phyloP scores from a whole-genome alignment of 2,888 invertebrate genomes.

The Halictus quadricinctus region DNA sequence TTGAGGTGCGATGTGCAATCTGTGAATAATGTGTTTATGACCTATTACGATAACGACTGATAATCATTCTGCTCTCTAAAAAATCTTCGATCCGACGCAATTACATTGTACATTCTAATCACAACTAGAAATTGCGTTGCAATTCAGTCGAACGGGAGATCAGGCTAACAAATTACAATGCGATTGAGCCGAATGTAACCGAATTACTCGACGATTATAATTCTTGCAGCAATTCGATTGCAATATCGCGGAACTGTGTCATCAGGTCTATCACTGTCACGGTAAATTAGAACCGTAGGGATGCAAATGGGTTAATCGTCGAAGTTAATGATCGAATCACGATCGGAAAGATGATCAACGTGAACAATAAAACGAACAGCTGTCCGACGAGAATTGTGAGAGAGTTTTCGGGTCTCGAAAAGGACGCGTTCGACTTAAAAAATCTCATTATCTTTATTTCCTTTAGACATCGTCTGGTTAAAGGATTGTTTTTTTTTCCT shows the following conservation, averaged over 20 bases:
- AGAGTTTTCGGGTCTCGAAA: conserved; percentile 30
- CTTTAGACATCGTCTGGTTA: conserved; percentile 46
- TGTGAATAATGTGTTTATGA: background rate
- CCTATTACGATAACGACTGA: background rate
- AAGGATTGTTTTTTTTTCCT: conserved; percentile 43
- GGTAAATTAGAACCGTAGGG: background rate
- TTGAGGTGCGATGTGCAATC: background rate
- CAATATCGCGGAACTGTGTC: conserved; percentile 1
- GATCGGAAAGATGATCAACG: background rate
- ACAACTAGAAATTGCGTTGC: background rate
- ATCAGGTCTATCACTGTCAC: background rate
- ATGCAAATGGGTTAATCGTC: background rate
- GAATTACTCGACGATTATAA: background rate
- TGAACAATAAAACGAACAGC: background rate
- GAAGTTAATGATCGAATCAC: background rate
- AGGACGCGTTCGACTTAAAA: conserved; percentile 54
- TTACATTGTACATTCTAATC: background rate
- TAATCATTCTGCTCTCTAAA: too few relatives aligned
- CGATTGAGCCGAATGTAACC: background rate
- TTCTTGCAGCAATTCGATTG: background rate
- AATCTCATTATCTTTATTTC: conserved; percentile 67
- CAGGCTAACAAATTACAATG: background rate
- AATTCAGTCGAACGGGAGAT: background rate
- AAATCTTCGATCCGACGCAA: background rate
- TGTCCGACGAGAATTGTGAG: background rate